Evolutionary conservation across 2,888 invertebrate species (phyloP).

Genomic region (Synergus japonicus): DNA sequence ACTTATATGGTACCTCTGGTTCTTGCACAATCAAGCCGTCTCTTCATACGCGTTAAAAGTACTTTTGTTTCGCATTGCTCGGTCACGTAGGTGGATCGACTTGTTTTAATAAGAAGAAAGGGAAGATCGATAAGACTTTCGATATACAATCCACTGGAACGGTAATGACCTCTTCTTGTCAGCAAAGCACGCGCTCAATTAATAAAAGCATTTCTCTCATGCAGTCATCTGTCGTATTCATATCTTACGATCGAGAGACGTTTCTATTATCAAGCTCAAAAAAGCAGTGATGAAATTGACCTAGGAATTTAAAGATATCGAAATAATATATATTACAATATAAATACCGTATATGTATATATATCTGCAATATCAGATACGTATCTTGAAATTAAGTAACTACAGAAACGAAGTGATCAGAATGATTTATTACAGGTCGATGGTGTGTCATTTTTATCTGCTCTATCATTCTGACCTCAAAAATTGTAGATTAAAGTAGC

Average conservation of each 20-base stretch:
- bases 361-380: neutral
- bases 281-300: neutral
- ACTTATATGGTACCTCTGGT: slow-evolving; percentile 17
- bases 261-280: slow-evolving; percentile 1
- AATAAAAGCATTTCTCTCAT: slow-evolving; percentile 19
- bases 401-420: neutral
- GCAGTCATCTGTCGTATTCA: neutral
- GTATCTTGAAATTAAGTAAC: neutral
- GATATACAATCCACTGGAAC: neutral
- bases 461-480: slow-evolving; percentile 20
- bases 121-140: neutral
- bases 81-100: neutral
- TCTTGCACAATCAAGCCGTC: slow-evolving; percentile 20
- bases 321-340: too few relatives aligned
- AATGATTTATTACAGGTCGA: slow-evolving; percentile 15
- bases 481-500: neutral
- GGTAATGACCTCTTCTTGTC: neutral
- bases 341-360: neutral
- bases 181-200: slow-evolving; percentile 1
- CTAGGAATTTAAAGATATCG: neutral
- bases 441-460: neutral
- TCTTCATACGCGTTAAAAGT: slow-evolving; percentile 23
- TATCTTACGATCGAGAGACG: slow-evolving; percentile 1
- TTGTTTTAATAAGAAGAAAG: neutral
- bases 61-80: slow-evolving; percentile 11